Base-by-base conservation (phyloP, 2,113 vertebrate genomes). In the Trematocara unimaculatum region DNA sequence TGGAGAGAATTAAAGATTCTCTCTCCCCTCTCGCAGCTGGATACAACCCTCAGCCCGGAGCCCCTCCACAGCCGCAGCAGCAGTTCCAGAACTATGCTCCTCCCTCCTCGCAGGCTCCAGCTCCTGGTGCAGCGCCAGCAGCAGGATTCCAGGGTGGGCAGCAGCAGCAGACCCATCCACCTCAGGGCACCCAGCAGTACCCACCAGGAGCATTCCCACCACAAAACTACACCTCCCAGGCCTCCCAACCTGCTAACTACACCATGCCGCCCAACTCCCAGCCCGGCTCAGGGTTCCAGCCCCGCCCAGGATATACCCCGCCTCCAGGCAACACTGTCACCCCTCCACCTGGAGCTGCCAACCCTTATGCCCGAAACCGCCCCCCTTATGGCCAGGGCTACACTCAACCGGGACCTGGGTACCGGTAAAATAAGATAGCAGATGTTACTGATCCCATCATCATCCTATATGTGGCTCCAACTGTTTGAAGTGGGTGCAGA, bases 371-470 rank as follows among this genome's bases (percentile, higher is more conserved):
- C 85, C 98, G 98, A 55, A 98, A 96, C 92, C 98, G 98, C 2
- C 98, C 97, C 3, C 97, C 97, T 33, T 99, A 98, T 11, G 97
- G 97, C 79, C 97, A 97, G 96, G 97, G 98, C 67, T 99, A 99
- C 82, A 84, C 98, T 89, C 98, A 99, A 72, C 98, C 99, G 0
- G 98, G 99, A 35, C 98, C 98, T 1, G 98, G 99, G 40, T 99
- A 99, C 95, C 98, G 98, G 95, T 99, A 99, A 97, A 93, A 87
- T 45, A 81, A 54, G 81, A 80, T 31, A 26, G 35, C 6, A 35
- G 83, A 31, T 81, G 78, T 64, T 78, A 29, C 84, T 58, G 67
- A 85, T 88, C 64, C 88, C 49, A 31, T 89, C 58, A 49, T 18
- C 42, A 45, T 81, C 81, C 79, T 78, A 3, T 56, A 17, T 92